Evolutionary conservation across 2,113 vertebrate species (phyloP).

Genomic region (Salminus brasiliensis): DNA sequence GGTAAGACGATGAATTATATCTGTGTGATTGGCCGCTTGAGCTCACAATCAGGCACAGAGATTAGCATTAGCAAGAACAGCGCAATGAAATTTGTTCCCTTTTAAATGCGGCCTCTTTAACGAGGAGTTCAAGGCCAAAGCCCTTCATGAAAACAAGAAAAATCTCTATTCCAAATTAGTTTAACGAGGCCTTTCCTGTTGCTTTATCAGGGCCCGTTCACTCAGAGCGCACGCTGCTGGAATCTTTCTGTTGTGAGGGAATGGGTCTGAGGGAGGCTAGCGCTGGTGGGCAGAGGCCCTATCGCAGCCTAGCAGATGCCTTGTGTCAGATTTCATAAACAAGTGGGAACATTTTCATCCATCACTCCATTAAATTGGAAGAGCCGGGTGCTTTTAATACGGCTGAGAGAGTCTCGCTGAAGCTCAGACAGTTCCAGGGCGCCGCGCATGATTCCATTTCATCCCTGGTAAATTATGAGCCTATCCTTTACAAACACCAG

Average conservation of each 20-base stretch:
- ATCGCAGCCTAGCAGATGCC: constrained; percentile 69
- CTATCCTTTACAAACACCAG: constrained; percentile 49
- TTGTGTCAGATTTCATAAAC: constrained; percentile 75
- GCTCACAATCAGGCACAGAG: constrained; percentile 42
- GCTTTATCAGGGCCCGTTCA: constrained; percentile 45
- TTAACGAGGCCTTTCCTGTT: constrained; percentile 57
- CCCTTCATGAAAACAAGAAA: constrained; percentile 47
- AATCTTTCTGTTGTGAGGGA: constrained; percentile 37
- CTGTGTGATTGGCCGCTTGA: constrained; percentile 35
- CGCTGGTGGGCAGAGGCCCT: constrained; percentile 43
- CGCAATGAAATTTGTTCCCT: constrained; percentile 38
- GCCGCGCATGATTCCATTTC: constrained; percentile 63
- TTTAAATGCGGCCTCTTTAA: constrained; percentile 40
- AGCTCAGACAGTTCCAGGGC: constrained; percentile 65
- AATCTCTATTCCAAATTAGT: constrained; percentile 52
- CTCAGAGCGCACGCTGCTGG: constrained; percentile 36
- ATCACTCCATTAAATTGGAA: constrained; percentile 67
- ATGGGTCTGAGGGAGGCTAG: constrained; percentile 42
- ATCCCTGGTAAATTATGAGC: constrained; percentile 64
- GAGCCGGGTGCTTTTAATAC: constrained; percentile 53
- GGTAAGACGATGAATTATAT: constrained; percentile 37
- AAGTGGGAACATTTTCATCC: constrained; percentile 69
- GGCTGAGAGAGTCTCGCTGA: constrained; percentile 61
- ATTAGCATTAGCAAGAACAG: constrained; percentile 36
- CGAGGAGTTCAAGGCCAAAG: constrained; percentile 49